Conservation (phyloP, 2,797 vertebrate species). For the Parauchenoglanis punctatus region DNA sequence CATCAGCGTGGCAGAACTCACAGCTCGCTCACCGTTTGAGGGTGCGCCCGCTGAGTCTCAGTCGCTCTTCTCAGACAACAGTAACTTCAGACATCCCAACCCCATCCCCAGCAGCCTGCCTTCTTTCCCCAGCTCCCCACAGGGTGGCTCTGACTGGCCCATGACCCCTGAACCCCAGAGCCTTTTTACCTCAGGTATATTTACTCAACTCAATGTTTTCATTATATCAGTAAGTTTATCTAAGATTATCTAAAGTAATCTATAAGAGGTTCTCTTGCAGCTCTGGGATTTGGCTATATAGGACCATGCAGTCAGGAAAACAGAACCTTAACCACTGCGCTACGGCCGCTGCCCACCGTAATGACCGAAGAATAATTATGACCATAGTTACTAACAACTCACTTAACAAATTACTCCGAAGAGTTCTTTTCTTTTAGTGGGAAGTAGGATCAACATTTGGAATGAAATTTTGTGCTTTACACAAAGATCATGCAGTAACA, state of each 20-base stretch:
- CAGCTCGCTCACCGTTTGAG: slow-evolving; percentile 84
- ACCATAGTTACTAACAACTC: background rate
- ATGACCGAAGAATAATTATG: background rate
- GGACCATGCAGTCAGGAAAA: background rate
- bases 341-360: no score
- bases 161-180: slow-evolving; percentile 88
- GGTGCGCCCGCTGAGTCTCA: slow-evolving; percentile 87
- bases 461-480: background rate
- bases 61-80: slow-evolving; percentile 85
- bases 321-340: background rate
- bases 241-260: background rate
- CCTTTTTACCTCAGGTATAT: slow-evolving; percentile 86
- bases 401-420: background rate
- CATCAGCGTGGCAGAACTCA: slow-evolving; percentile 84
- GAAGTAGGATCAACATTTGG: background rate
- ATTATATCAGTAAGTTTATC: background rate
- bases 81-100: slow-evolving; percentile 87
- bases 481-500: background rate
- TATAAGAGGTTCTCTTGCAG: background rate
- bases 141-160: slow-evolving; percentile 85
- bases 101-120: slow-evolving; percentile 85
- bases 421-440: background rate
- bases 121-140: slow-evolving; percentile 82
- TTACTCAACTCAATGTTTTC: background rate
- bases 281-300: background rate